A percentile compares a stretch with the other conserved stretches of the same genome.
These are phyloP conservation scores for Illadopsis cleaveri DNA, from an alignment of 2,113 vertebrate genomes.

Conservation along the genomic window DNA sequence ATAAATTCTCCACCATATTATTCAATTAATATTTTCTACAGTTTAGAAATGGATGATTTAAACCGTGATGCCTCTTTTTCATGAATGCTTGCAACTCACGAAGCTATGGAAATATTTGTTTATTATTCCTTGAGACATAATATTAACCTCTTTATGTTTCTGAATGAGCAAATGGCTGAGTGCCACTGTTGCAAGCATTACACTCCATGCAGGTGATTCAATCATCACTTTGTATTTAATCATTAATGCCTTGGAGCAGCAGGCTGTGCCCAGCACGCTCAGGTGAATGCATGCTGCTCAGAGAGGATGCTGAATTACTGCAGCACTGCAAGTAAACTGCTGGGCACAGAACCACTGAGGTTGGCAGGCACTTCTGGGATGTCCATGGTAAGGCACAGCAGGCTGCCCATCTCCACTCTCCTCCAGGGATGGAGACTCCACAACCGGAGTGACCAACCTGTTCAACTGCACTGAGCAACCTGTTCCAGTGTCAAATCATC, in stretches of 20 bases:
- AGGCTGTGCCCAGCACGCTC: not conserved
- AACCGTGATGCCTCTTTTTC: not conserved
- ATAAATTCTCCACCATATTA: slow-evolving; percentile 40
- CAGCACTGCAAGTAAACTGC: not conserved
- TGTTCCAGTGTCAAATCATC: not conserved
- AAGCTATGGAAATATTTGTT: not conserved
- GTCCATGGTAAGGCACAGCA: not conserved
- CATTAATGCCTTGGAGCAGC: not conserved
- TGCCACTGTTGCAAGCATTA: not conserved
- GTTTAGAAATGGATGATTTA: slow-evolving; percentile 10
- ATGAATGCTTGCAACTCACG: not conserved
- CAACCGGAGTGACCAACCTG: not conserved
- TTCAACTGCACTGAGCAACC: not conserved
- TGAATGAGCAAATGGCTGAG: not conserved
- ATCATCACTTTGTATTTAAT: not conserved
- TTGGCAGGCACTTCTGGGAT: not conserved
- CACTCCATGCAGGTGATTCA: not conserved
- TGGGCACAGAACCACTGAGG: not conserved
- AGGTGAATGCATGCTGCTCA: not conserved
- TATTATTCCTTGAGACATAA: not conserved
- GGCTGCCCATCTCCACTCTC: not conserved
- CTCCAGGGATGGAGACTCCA: not conserved
- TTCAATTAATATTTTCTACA: slow-evolving; percentile 1
- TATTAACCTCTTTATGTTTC: not conserved
- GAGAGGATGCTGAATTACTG: not conserved